Conservation (phyloP, 2,888 invertebrate genomes). For the Colostygia pectinataria region DNA sequence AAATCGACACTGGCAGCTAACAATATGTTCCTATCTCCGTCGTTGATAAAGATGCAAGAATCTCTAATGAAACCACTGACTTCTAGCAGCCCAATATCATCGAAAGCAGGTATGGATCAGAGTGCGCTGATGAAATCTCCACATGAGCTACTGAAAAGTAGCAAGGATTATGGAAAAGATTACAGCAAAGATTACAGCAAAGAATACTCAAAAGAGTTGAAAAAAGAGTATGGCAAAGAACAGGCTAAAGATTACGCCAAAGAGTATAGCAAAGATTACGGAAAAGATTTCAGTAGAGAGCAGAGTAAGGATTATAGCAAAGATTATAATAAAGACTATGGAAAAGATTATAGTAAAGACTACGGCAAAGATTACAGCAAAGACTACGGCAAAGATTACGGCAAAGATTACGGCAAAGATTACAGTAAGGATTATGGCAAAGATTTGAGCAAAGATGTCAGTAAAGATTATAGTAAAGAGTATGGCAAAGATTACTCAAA, state of each 20-base stretch:
- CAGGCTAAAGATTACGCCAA: conserved; percentile 24
- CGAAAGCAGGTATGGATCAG: conserved; percentile 73
- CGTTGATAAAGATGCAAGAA: conserved; percentile 88
- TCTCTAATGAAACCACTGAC: conserved; percentile 83
- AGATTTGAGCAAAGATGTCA: conserved; percentile 32
- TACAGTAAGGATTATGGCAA: conserved; percentile 29
- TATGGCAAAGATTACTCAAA: conserved; percentile 49
- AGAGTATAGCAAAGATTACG: conserved; percentile 26
- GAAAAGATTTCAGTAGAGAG: conserved; percentile 58
- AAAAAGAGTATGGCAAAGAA: conserved; percentile 24
- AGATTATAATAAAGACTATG: conserved; percentile 31
- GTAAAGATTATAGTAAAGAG: conserved; percentile 70
- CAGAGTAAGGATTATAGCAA: conserved; percentile 32
- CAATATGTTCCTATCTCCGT: conserved; percentile 90
- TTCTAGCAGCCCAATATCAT: conserved; percentile 79
- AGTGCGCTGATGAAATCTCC: conserved; percentile 69
- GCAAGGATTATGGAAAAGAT: conserved; percentile 30
- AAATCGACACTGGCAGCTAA: conserved; percentile 89
- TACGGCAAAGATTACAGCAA: conserved; percentile 28
- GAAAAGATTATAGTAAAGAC: conserved; percentile 30
- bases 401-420: conserved; percentile 28
- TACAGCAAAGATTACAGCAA: conserved; percentile 26
- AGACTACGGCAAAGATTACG: conserved; percentile 19
- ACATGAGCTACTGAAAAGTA: conserved; percentile 36
- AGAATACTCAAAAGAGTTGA: conserved; percentile 35